Conservation (phyloP, 2,113 vertebrate species). For the Mus spicilegus region DNA sequence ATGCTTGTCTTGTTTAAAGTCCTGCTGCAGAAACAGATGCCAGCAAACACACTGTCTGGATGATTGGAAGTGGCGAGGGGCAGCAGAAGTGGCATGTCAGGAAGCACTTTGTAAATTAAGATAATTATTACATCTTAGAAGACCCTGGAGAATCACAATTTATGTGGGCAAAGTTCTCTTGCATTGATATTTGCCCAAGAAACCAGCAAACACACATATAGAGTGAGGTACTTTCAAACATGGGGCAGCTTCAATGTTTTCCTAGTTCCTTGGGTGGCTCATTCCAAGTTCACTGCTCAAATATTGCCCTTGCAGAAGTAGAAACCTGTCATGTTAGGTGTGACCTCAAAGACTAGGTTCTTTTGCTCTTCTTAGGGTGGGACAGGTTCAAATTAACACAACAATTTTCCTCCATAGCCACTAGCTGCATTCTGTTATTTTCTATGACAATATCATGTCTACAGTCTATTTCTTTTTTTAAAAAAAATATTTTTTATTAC, state of each 20-base stretch:
- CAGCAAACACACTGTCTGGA: background rate
- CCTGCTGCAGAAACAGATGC: background rate
- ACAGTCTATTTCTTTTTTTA: background rate
- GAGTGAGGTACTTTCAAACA: background rate
- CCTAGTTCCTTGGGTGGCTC: background rate
- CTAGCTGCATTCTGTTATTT: background rate
- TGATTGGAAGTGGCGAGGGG: background rate
- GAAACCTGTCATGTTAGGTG: background rate
- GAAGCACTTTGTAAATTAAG: background rate
- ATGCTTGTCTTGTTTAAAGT: background rate
- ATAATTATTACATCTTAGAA: background rate
- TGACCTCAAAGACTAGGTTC: background rate
- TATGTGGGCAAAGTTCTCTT: background rate
- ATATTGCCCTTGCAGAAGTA: background rate
- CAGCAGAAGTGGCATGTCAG: background rate
- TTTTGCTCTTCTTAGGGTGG: background rate
- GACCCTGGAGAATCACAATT: background rate
- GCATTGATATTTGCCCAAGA: background rate
- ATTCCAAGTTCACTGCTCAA: background rate
- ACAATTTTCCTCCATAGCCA: background rate
- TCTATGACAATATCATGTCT: background rate
- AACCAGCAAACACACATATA: background rate
- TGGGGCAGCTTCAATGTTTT: background rate
- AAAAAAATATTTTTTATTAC: background rate
- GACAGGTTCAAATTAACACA: background rate